phyloP scores from a whole-genome alignment of 2,888 invertebrate species.

The Hyalella azteca region DNA sequence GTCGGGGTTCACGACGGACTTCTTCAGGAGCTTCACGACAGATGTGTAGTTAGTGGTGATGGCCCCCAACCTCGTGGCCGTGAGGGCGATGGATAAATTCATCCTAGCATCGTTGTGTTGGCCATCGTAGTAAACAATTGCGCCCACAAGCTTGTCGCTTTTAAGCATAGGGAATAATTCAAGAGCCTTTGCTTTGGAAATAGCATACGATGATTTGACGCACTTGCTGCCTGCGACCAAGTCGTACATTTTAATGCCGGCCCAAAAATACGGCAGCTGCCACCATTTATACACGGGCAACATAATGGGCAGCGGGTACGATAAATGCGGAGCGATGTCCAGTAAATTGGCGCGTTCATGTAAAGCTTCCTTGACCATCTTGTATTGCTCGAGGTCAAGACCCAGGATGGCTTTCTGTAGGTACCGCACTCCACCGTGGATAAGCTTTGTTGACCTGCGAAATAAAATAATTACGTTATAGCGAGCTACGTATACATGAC shows the following conservation, averaged over 20 bases:
- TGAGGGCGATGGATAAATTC: conserved; percentile 93
- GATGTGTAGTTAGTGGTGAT: conserved; percentile 92
- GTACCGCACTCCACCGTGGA: conserved; percentile 88
- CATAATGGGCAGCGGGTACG: conserved; percentile 96
- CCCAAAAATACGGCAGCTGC: conserved; percentile 99
- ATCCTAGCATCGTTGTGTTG: conserved; percentile 99
- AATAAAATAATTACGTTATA: no score
- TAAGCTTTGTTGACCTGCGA: conserved; percentile 80
- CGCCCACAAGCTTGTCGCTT: conserved; percentile 91
- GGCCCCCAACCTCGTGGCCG: conserved; percentile 90
- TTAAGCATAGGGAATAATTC: conserved; percentile 98
- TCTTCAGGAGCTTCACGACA: conserved; percentile 78
- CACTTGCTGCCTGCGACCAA: conserved; percentile 94
- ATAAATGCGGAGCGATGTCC: conserved; percentile 93
- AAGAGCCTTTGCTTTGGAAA: conserved; percentile 90
- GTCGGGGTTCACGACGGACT: conserved; percentile 19
- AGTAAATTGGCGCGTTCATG: conserved; percentile 94
- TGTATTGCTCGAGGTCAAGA: conserved; percentile 93
- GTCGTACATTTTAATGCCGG: conserved; percentile 98
- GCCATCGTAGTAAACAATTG: conserved; percentile 99
- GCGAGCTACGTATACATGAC: no score
- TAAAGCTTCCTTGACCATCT: conserved; percentile 98
- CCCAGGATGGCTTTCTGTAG: conserved; percentile 95
- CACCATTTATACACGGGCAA: conserved; percentile 97
- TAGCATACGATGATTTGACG: conserved; percentile 91